Percentiles rank a stretch among this genome's conserved stretches.
Evolutionary conservation across 2,888 invertebrate species (phyloP).

Genomic region (Sepiola atlantica): DNA sequence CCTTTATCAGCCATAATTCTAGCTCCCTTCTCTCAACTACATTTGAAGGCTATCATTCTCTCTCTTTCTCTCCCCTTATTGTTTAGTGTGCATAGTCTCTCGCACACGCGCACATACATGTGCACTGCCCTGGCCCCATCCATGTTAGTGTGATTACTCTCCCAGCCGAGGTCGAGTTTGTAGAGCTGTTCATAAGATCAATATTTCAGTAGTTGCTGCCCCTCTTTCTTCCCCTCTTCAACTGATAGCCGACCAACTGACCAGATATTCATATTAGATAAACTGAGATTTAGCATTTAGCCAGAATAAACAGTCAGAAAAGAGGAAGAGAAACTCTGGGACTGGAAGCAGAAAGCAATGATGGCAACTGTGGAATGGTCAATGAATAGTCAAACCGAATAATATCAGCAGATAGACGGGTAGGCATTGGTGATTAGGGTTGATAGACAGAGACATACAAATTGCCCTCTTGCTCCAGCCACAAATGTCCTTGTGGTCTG

Average conservation of each 20-base stretch:
- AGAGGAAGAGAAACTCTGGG: background rate
- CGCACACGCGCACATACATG: too few relatives aligned
- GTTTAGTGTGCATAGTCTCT: background rate
- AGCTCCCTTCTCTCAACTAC: background rate
- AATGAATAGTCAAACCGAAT: background rate
- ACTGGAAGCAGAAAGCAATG: background rate
- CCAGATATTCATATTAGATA: constrained; percentile 32
- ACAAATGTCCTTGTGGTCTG: constrained; percentile 32
- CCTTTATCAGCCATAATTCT: background rate
- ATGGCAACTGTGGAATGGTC: constrained; percentile 15
- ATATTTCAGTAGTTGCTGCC: background rate
- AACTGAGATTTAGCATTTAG: constrained; percentile 32
- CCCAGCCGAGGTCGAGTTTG: background rate
- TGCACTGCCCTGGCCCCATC: background rate
- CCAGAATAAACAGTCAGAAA: constrained; percentile 2
- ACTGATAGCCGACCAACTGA: constrained; percentile 21
- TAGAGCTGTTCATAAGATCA: background rate
- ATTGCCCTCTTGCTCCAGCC: background rate
- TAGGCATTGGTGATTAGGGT: constrained; percentile 3
- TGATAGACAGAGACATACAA: background rate
- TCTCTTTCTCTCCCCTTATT: background rate
- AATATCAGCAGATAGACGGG: background rate
- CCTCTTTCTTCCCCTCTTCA: background rate
- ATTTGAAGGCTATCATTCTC: background rate
- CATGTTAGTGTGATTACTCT: background rate